Percentiles rank a stretch among this genome's conserved stretches.
phyloP scores from a whole-genome alignment of 2,797 vertebrate genomes.

The Muscicapa striata region DNA sequence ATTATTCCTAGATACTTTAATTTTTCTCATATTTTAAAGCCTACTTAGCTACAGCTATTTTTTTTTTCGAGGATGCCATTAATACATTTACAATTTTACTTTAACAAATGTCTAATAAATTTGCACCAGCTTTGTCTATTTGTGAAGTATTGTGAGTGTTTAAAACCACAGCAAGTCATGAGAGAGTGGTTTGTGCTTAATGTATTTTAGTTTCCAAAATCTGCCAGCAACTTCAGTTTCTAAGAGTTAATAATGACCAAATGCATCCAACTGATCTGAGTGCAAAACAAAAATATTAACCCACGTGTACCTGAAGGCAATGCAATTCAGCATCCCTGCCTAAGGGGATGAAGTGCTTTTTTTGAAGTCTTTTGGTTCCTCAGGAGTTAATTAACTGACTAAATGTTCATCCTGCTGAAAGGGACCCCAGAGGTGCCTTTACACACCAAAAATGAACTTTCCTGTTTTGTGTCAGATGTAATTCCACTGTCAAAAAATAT shows the following conservation, averaged over 20 bases:
- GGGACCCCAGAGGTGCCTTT: background rate
- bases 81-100: background rate
- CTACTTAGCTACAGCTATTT: background rate
- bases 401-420: background rate
- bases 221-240: background rate
- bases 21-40: background rate
- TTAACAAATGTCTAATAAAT: background rate
- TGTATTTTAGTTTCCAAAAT: background rate
- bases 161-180: background rate
- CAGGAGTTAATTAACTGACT: background rate
- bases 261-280: background rate
- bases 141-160: background rate
- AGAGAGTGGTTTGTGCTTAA: background rate
- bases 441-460: background rate
- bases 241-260: background rate
- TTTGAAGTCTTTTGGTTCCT: background rate
- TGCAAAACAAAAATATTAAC: background rate
- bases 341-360: background rate
- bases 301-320: background rate
- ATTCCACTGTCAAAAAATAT: background rate
- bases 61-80: background rate
- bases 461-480: background rate
- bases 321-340: background rate
- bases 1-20: background rate
- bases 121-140: background rate